A percentile compares a stretch with the other conserved stretches of the same genome.
Evolutionary conservation across 2,113 vertebrate genomes (phyloP).

Genomic region (Sinocyclocheilus grahami): DNA sequence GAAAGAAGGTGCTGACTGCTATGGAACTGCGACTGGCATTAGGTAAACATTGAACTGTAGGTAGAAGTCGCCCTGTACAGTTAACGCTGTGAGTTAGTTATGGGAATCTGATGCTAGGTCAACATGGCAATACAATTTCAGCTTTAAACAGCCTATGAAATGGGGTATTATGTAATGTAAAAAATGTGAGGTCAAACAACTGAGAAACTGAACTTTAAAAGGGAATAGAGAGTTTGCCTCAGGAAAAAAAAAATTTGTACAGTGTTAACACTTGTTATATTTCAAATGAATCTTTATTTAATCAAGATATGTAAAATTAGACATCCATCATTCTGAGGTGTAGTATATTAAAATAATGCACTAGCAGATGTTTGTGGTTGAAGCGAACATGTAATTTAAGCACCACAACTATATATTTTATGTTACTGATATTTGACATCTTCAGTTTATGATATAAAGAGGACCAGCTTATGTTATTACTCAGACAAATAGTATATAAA

Average conservation of each 20-base stretch:
- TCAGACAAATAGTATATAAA: background rate
- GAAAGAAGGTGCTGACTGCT: slow-evolving; percentile 65
- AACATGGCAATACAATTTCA: background rate
- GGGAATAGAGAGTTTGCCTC: background rate
- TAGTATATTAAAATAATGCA: background rate
- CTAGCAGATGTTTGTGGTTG: background rate
- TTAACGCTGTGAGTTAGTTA: background rate
- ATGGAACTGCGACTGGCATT: slow-evolving; percentile 59
- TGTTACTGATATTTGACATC: background rate
- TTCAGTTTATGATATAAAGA: background rate
- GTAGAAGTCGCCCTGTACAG: slow-evolving; percentile 29
- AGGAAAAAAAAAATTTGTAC: background rate
- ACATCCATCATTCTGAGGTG: background rate
- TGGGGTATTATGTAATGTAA: background rate
- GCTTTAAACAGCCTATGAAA: background rate
- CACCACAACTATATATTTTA: background rate
- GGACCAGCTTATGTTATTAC: background rate
- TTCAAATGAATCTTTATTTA: background rate
- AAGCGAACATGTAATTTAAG: background rate
- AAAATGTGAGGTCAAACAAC: background rate
- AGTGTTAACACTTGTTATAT: background rate
- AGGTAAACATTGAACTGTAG: slow-evolving; percentile 67
- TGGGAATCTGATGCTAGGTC: background rate
- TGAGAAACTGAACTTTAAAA: background rate
- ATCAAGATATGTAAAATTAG: background rate